These are phyloP conservation scores for Heloderma charlesbogerti DNA, from an alignment of 2,113 vertebrate species.

Conservation along the genomic window DNA sequence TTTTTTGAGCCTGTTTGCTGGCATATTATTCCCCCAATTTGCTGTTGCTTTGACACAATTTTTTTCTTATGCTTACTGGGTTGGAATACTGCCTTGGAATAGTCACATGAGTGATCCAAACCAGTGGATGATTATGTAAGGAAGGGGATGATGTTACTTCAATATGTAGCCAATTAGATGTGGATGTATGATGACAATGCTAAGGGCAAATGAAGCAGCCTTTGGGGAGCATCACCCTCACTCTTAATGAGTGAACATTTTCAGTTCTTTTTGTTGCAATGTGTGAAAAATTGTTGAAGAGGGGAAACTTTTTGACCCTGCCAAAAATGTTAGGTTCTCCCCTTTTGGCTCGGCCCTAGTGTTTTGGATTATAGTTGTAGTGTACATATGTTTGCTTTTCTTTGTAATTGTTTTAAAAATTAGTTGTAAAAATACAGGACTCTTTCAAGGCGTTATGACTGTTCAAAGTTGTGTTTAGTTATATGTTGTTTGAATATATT, in stretches of 20 bases:
- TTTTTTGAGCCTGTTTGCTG: not conserved
- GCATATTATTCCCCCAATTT: not conserved
- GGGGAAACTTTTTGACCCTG: not conserved
- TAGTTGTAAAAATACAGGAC: constrained; percentile 25
- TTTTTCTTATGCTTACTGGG: not conserved
- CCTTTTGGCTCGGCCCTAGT: not conserved
- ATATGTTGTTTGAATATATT: too few relatives aligned
- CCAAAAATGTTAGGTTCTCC: not conserved
- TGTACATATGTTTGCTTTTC: not conserved
- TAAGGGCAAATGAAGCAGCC: not conserved
- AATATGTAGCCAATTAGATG: not conserved
- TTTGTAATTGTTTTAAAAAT: not conserved
- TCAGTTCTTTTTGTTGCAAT: not conserved
- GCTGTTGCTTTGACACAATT: not conserved
- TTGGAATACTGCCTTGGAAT: not conserved
- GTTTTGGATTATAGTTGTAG: not conserved
- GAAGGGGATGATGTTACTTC: not conserved
- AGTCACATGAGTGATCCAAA: not conserved
- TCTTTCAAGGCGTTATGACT: too few relatives aligned
- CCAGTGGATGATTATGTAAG: too few relatives aligned
- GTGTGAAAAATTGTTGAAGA: not conserved
- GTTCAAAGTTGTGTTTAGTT: too few relatives aligned
- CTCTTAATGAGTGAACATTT: not conserved
- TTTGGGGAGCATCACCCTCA: not conserved
- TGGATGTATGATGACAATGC: not conserved